Percentiles rank a stretch among this genome's conserved stretches.
These are phyloP conservation scores for Holcopasites calliopsidis DNA, from an alignment of 1,140 invertebrate genomes.

Conservation along the genomic window DNA sequence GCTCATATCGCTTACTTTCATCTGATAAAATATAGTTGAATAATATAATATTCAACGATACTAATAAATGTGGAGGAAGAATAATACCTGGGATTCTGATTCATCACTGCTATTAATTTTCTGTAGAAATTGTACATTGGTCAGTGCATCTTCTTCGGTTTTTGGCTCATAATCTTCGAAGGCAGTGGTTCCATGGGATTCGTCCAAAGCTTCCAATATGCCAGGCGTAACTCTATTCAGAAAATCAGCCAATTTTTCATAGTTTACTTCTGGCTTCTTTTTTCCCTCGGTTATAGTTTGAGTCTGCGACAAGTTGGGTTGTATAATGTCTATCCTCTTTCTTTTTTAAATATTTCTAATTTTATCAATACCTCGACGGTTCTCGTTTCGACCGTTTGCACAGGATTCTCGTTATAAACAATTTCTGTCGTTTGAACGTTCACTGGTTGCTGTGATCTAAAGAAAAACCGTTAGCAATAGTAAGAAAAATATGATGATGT, in stretches of 20 bases:
- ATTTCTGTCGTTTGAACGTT: constrained; percentile 72
- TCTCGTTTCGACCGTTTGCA: constrained; percentile 68
- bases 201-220: constrained; percentile 75
- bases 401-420: constrained; percentile 54
- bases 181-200: constrained; percentile 71
- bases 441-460: constrained; percentile 57
- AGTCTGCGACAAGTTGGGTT: constrained; percentile 59
- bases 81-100: constrained; percentile 63
- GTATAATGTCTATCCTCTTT: neutral
- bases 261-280: constrained; percentile 66
- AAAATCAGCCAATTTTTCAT: constrained; percentile 74
- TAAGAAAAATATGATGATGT: neutral
- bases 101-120: constrained; percentile 65
- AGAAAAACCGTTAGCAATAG: constrained; percentile 11
- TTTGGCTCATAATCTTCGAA: constrained; percentile 73
- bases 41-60: neutral
- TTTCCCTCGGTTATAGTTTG: constrained; percentile 68
- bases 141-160: constrained; percentile 52
- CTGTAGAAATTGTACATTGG: constrained; percentile 64
- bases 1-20: constrained; percentile 72
- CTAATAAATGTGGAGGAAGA: neutral
- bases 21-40: constrained; percentile 58
- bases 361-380: constrained; percentile 64
- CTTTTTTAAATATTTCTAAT: constrained; percentile 5
- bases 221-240: constrained; percentile 74